Evolutionary conservation across 1,140 invertebrate genomes (phyloP).

Genomic region (Apis laboriosa): DNA sequence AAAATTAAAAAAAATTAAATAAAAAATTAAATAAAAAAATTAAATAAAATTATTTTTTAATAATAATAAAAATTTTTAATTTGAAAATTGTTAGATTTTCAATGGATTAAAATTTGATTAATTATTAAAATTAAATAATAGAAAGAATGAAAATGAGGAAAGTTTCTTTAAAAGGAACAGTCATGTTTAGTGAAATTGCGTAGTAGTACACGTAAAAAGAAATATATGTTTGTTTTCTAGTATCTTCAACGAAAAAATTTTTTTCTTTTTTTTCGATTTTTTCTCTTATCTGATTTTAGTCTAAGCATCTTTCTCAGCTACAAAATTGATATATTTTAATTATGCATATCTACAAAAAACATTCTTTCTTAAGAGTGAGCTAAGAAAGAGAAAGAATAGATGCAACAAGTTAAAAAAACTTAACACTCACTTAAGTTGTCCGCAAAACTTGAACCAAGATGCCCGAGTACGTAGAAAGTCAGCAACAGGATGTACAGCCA

Average conservation of each 20-base stretch:
- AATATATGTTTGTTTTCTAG: slow-evolving; percentile 19
- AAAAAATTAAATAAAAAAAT: too few species aligned
- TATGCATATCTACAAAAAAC: background rate
- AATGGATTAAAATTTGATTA: background rate
- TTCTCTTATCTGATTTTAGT: background rate
- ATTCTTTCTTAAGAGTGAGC: background rate
- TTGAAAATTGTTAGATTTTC: background rate
- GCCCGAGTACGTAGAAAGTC: slow-evolving; percentile 43
- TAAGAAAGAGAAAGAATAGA: background rate
- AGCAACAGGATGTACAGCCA: slow-evolving; percentile 61
- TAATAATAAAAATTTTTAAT: background rate
- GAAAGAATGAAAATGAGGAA: background rate
- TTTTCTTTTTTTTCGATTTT: slow-evolving; percentile 7
- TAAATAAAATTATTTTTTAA: background rate
- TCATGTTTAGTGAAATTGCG: slow-evolving; percentile 34
- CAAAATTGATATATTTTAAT: slow-evolving; percentile 16
- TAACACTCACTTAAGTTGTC: slow-evolving; percentile 58
- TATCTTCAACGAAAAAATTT: background rate
- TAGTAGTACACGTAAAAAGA: slow-evolving; percentile 41
- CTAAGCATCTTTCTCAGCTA: background rate
- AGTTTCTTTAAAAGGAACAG: slow-evolving; percentile 6
- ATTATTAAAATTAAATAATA: background rate
- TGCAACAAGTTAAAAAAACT: slow-evolving; percentile 46
- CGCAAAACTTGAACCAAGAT: slow-evolving; percentile 45
- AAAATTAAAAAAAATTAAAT: background rate